Evolutionary conservation across 2,113 vertebrate species (phyloP).

Genomic region (Callionymus lyra): DNA sequence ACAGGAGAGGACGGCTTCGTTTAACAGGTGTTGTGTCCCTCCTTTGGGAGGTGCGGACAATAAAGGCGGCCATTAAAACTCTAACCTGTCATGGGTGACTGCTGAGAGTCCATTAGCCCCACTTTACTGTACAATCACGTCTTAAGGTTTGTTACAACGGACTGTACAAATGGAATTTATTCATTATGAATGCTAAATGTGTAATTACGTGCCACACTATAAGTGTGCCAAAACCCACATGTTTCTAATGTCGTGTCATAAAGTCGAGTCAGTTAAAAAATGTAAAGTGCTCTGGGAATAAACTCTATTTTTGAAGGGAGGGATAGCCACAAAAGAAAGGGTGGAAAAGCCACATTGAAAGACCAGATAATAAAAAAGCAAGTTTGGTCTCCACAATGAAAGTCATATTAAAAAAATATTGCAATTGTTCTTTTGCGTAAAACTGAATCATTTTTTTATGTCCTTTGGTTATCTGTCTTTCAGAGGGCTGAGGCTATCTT

Average conservation of each 20-base stretch:
- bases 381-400: no score
- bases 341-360: no score
- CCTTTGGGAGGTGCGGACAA: constrained; percentile 28
- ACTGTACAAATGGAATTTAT: constrained; percentile 42
- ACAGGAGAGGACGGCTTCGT: constrained; percentile 30
- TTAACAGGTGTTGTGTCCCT: constrained; percentile 64
- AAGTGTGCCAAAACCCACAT: not conserved
- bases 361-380: no score
- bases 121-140: constrained; percentile 62
- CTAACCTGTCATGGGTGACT: constrained; percentile 69
- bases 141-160: constrained; percentile 46
- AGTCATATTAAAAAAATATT: no score
- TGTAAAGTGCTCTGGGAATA: no score
- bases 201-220: constrained; percentile 17
- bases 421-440: no score
- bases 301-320: no score
- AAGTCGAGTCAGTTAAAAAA: no score
- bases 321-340: no score
- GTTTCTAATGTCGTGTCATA: constrained; percentile 1
- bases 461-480: no score
- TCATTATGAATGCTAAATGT: constrained; percentile 20
- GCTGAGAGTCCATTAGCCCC: constrained; percentile 57
- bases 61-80: constrained; percentile 64
- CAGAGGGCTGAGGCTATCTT: no score
- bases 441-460: no score